Evolutionary conservation across 2,797 vertebrate genomes (phyloP).

Genomic region (Microtus californicus): DNA sequence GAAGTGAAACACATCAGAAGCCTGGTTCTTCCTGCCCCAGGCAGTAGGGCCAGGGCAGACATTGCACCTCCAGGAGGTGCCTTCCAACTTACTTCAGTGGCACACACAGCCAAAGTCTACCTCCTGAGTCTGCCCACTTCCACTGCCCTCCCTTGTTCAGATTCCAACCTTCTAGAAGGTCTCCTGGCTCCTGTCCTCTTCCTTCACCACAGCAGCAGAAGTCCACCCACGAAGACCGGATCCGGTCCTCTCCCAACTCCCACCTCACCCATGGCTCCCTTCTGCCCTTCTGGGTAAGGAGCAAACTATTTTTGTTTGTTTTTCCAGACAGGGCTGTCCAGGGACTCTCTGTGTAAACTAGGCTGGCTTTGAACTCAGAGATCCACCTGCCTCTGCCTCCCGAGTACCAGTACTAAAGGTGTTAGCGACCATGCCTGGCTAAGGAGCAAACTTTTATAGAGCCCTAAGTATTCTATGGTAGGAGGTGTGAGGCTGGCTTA

Average conservation of each 20-base stretch:
- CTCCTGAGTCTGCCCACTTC: not conserved
- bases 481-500: no score
- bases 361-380: not conserved
- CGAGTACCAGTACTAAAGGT: not conserved
- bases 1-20: conserved; percentile 53
- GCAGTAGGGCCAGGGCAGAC: not conserved
- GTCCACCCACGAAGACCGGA: not conserved
- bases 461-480: no score
- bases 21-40: not conserved
- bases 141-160: not conserved
- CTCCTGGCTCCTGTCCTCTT: not conserved
- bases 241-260: not conserved
- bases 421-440: not conserved
- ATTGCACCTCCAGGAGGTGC: not conserved
- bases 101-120: not conserved
- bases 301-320: not conserved
- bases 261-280: not conserved
- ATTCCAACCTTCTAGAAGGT: not conserved
- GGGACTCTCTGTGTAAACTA: not conserved
- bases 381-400: not conserved
- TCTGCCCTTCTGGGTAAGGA: not conserved
- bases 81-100: not conserved
- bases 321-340: not conserved
- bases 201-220: not conserved
- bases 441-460: not conserved